Evolutionary conservation across 2,888 invertebrate species (phyloP).

Genomic region (Harmothoe impar): DNA sequence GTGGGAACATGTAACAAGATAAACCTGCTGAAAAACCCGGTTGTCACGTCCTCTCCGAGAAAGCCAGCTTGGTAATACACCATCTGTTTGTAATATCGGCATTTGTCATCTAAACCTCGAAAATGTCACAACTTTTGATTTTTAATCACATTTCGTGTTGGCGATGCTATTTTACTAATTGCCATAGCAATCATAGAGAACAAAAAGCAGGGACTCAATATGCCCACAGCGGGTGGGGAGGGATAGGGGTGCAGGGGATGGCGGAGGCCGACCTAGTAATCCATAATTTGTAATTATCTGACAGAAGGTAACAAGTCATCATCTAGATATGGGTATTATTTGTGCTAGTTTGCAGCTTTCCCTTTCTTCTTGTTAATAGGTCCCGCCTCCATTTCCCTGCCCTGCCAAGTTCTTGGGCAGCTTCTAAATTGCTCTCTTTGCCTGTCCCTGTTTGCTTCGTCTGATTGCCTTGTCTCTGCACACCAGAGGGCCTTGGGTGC

Average conservation of each 20-base stretch:
- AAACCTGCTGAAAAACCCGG: background rate
- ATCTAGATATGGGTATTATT: constrained; percentile 21
- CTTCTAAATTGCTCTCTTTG: constrained; percentile 12
- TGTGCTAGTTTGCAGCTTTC: background rate
- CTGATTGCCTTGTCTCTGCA: background rate
- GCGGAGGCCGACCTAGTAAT: background rate
- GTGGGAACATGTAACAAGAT: background rate
- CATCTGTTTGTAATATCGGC: background rate
- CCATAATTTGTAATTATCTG: constrained; percentile 41
- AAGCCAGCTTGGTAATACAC: background rate
- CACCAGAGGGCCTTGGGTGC: background rate
- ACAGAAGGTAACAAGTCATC: constrained; percentile 39
- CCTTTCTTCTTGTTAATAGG: background rate
- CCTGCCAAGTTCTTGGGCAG: background rate
- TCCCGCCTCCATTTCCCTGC: too few species aligned
- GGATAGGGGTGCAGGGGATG: background rate
- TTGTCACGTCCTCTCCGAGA: background rate
- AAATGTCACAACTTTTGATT: background rate
- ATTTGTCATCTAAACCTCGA: background rate
- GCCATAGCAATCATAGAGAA: constrained; percentile 41
- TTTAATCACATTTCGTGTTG: constrained; percentile 29
- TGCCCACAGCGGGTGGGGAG: background rate
- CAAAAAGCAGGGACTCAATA: background rate
- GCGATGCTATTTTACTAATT: constrained; percentile 30
- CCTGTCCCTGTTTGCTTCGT: background rate